A percentile compares a stretch with the other conserved stretches of the same genome.
Evolutionary conservation across 2,113 vertebrate species (phyloP).

Genomic region (Gracilinanus agilis): DNA sequence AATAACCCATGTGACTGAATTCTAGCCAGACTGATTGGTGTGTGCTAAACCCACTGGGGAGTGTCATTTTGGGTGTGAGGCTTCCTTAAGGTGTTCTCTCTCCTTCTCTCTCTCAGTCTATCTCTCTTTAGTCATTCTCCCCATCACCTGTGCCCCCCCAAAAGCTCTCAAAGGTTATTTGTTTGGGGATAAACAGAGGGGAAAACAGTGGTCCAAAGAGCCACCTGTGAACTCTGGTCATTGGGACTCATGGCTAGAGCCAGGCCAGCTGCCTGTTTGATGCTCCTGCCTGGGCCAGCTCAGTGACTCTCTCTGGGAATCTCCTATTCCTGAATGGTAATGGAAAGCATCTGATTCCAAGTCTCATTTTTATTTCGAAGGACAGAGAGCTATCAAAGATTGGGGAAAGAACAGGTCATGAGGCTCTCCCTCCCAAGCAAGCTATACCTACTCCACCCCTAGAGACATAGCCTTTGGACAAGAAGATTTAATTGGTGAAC

Average conservation of each 20-base stretch:
- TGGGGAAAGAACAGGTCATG: not conserved
- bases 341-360: not conserved
- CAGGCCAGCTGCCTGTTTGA: not conserved
- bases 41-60: not conserved
- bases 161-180: not conserved
- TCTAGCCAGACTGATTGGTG: not conserved
- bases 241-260: not conserved
- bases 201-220: not conserved
- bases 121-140: not conserved
- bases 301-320: not conserved
- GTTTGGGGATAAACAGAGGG: not conserved
- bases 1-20: not conserved
- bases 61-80: not conserved
- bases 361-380: not conserved
- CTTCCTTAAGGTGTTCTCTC: slow-evolving; percentile 59
- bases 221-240: not conserved
- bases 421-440: not conserved
- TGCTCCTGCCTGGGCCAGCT: not conserved
- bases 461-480: not conserved
- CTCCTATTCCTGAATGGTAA: not conserved
- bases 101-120: slow-evolving; percentile 36
- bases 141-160: not conserved
- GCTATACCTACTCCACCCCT: not conserved
- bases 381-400: not conserved
- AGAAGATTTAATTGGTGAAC: not conserved